Evolutionary conservation across 2,113 vertebrate genomes (phyloP).

Genomic region (Arizona elegans): DNA sequence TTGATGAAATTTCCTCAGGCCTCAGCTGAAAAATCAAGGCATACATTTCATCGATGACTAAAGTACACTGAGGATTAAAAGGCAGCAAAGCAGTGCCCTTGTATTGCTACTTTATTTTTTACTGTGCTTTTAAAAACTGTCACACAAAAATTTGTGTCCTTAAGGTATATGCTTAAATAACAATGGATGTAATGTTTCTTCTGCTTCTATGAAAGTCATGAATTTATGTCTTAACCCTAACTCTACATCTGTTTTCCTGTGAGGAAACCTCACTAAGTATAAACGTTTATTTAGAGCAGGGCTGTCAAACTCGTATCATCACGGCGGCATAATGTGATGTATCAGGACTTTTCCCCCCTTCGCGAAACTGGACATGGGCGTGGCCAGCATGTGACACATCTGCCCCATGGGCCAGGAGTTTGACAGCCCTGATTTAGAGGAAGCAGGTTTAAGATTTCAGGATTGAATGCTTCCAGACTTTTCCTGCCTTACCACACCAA

Average conservation of each 20-base stretch:
- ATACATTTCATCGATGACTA: neutral
- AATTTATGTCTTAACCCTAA: neutral
- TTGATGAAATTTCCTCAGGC: neutral
- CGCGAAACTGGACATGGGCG: too few species aligned
- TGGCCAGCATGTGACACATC: too few species aligned
- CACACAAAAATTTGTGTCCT: neutral
- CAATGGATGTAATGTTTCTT: neutral
- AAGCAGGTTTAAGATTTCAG: neutral
- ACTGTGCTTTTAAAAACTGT: neutral
- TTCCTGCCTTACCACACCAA: neutral
- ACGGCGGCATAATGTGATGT: accelerated
- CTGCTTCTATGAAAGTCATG: neutral
- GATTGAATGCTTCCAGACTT: neutral
- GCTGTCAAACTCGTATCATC: too few species aligned
- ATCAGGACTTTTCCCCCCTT: too few species aligned
- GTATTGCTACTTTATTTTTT: neutral
- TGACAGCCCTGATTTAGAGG: neutral
- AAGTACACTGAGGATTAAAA: neutral
- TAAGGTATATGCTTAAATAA: neutral
- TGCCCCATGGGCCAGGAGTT: too few species aligned
- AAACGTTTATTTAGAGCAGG: neutral
- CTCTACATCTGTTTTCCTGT: neutral
- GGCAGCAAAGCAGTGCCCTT: neutral
- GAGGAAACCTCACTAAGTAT: neutral
- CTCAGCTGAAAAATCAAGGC: neutral